Percentiles rank a stretch among this genome's conserved stretches.
Evolutionary conservation across 2,888 invertebrate genomes (phyloP).

Genomic region (Pandemis cinnamomeana): DNA sequence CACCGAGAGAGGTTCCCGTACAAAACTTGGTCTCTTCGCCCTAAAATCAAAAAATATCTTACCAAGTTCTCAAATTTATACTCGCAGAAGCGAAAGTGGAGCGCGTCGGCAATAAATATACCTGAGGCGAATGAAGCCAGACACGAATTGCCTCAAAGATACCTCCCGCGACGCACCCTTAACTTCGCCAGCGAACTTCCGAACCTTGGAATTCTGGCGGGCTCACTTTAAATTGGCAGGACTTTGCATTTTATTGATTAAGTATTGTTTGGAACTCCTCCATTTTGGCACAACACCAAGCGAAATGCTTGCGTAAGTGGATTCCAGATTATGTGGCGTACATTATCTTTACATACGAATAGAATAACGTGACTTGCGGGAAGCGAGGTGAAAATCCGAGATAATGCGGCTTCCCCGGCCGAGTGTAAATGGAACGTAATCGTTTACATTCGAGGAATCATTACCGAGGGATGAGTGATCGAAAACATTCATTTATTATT

Average conservation of each 20-base stretch:
- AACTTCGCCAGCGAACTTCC: slow-evolving; percentile 32
- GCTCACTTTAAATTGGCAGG: slow-evolving; percentile 46
- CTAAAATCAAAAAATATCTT: slow-evolving; percentile 31
- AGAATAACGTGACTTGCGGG: slow-evolving; percentile 16
- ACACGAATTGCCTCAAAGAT: slow-evolving; percentile 21
- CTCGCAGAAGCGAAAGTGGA: slow-evolving; percentile 33
- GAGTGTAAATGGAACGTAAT: slow-evolving; percentile 28
- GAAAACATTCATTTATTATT: slow-evolving; percentile 39
- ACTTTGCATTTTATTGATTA: slow-evolving; percentile 48
- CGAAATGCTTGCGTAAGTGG: slow-evolving; percentile 39
- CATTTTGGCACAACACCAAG: slow-evolving; percentile 45
- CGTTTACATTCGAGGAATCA: slow-evolving; percentile 37
- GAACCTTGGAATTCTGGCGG: slow-evolving; percentile 33
- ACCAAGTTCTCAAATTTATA: slow-evolving; percentile 39
- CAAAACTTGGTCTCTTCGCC: slow-evolving; percentile 26
- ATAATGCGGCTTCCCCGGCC: neutral
- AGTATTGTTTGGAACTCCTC: slow-evolving; percentile 44
- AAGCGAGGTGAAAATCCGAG: slow-evolving; percentile 18
- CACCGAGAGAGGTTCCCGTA: slow-evolving; percentile 8
- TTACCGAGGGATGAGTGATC: slow-evolving; percentile 27
- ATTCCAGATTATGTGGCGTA: slow-evolving; percentile 42
- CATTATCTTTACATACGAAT: slow-evolving; percentile 42
- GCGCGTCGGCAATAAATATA: slow-evolving; percentile 37
- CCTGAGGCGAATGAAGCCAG: slow-evolving; percentile 35
- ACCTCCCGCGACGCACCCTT: slow-evolving; percentile 23